Conservation (phyloP, 2,888 invertebrate species). For the Candidula unifasciata region DNA sequence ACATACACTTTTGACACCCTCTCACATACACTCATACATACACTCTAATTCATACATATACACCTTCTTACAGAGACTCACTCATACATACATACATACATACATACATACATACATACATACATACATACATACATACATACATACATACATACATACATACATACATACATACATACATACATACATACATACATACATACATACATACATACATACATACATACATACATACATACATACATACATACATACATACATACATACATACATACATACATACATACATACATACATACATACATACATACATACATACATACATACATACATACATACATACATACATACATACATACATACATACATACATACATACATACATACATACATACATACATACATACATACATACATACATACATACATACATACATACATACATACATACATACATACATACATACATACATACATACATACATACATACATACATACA, state of each 20-base stretch:
- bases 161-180: too few relatives aligned
- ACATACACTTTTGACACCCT: too few relatives aligned
- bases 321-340: background rate
- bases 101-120: too few relatives aligned
- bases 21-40: too few relatives aligned
- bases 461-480: background rate
- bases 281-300: slow-evolving; percentile 21
- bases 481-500: background rate
- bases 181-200: background rate
- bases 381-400: slow-evolving; percentile 7
- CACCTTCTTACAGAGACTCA: too few relatives aligned
- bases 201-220: background rate
- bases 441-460: background rate
- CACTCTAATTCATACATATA: too few relatives aligned
- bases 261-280: slow-evolving; percentile 21
- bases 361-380: background rate
- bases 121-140: too few relatives aligned
- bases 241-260: slow-evolving; percentile 21
- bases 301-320: slow-evolving; percentile 22
- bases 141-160: too few relatives aligned
- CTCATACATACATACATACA: too few relatives aligned
- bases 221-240: slow-evolving; percentile 1
- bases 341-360: background rate
- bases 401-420: background rate
- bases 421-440: background rate